A percentile compares a stretch with the other conserved stretches of the same genome.
These are phyloP conservation scores for Amphiura filiformis DNA, from an alignment of 35 echinoderm and acorn worm species.

Conservation along the genomic window DNA sequence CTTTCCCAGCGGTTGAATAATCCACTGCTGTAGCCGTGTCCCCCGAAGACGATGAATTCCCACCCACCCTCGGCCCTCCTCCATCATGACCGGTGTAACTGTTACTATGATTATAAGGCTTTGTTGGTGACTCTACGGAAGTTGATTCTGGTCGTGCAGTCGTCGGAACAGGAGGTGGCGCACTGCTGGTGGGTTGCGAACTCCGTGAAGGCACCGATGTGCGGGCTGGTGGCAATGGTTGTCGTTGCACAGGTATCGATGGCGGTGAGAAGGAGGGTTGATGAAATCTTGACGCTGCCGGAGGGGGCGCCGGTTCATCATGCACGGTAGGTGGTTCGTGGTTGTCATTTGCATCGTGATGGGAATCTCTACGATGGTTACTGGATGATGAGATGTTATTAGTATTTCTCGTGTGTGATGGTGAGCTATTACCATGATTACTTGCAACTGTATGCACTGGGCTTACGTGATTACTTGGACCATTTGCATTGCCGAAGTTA, in stretches of 20 bases:
- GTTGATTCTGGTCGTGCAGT: not conserved
- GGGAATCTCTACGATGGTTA: not conserved
- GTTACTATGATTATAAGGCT: not conserved
- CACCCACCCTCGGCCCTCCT: too few relatives aligned
- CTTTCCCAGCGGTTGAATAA: not conserved
- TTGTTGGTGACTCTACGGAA: not conserved
- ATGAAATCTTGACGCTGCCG: not conserved
- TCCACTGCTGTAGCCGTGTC: not conserved
- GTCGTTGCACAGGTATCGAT: not conserved
- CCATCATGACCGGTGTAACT: not conserved
- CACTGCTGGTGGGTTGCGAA: not conserved
- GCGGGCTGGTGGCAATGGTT: not conserved
- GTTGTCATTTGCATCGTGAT: not conserved
- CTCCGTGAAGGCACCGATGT: not conserved
- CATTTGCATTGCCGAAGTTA: not conserved
- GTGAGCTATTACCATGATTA: not conserved
- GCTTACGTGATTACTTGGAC: not conserved
- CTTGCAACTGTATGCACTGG: too few relatives aligned
- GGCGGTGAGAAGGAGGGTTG: not conserved
- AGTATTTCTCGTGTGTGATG: not conserved
- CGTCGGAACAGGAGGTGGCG: not conserved
- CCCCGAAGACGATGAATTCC: not conserved
- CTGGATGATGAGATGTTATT: not conserved
- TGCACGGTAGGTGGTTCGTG: not conserved
- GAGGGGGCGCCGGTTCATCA: not conserved